Percentiles rank a stretch among this genome's conserved stretches.
Conservation (phyloP, 2,888 invertebrate species). For the Dicranocentrus wangi region DNA sequence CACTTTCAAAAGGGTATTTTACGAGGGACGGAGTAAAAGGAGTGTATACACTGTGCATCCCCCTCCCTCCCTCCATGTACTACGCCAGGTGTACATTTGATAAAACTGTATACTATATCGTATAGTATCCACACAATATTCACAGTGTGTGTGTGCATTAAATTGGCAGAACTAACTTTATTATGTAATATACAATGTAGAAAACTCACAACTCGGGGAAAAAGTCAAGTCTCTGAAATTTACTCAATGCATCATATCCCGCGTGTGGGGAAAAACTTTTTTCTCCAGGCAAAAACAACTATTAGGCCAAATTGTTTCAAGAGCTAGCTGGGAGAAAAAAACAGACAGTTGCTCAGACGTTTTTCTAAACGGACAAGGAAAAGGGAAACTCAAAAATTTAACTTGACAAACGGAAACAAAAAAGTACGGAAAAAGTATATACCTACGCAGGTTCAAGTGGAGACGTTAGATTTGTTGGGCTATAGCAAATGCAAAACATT, state of each 20-base stretch:
- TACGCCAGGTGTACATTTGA: not conserved
- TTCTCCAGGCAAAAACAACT: slow-evolving; percentile 48
- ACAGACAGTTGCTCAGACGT: not conserved
- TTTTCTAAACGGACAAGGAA: slow-evolving; percentile 4
- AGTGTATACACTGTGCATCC: slow-evolving; percentile 22
- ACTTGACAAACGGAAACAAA: slow-evolving; percentile 15
- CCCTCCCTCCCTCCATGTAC: not conserved
- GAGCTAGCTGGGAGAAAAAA: not conserved
- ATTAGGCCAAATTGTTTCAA: slow-evolving; percentile 52
- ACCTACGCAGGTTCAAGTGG: slow-evolving; percentile 4
- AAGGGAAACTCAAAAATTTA: slow-evolving; percentile 12
- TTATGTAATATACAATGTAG: too few relatives aligned
- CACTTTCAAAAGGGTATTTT: slow-evolving; percentile 46
- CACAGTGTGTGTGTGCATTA: too few relatives aligned
- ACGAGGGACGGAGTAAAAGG: not conserved
- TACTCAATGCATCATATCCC: not conserved
- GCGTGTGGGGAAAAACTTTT: slow-evolving; percentile 22
- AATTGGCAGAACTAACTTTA: too few relatives aligned
- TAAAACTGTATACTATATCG: too few relatives aligned
- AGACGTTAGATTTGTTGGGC: too few relatives aligned
- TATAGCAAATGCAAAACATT: slow-evolving; percentile 6
- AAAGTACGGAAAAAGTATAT: slow-evolving; percentile 10
- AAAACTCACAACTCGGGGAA: too few relatives aligned
- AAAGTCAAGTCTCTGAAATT: too few relatives aligned
- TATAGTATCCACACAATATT: too few relatives aligned